Evolutionary conservation across 2,797 vertebrate genomes (phyloP), one percentile per base, ranked within the genome.

Genomic region (Parotocinclus haroldoi): DNA sequence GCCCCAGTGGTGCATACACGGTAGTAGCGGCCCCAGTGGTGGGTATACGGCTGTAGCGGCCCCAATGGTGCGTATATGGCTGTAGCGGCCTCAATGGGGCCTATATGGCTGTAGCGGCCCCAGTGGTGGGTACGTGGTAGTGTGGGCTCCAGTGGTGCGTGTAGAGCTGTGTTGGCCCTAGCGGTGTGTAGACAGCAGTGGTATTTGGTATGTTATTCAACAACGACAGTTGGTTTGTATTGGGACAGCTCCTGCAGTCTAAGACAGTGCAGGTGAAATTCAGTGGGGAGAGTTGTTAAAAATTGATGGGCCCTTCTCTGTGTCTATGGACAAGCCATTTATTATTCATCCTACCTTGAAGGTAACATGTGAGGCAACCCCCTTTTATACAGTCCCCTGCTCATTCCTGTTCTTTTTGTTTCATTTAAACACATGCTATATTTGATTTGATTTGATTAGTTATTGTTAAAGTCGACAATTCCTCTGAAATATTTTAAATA

Each of bases 281-380:
- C 93, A 86, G 89, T 85, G 81, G 74, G 82, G 81, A 84, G 88
- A 87, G 88, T 90, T 91, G 94, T 95, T 89, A 94, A 95, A 96
- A 94, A 95, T 96, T 96, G 92, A 96, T 96, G 90, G 63, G 83
- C 86, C 83, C 85, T 89, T 90, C 91, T 91, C 87, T 88, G 80
- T 91, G 89, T 87, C 90, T 86, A 90, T 87, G 85, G 89, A 89
- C 84, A 82, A 81, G 75, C 87, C 85, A 94, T 96, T 91, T 90
- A 95, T 96, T 93, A 95, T 96, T 95, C 89, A 96, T 93, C 89
- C 88, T 90, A 91, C 88, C 89, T 93, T 88, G 87, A 94, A 93
- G 91, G 90, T 92, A 91, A 88, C 78, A 81, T 89, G 84, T 81
- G 88, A 86, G 84, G 89, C 83, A 87, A 90, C 83, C 79, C 83